Evolutionary conservation across 1,140 invertebrate genomes (phyloP).

Genomic region (Magallana angulata): DNA sequence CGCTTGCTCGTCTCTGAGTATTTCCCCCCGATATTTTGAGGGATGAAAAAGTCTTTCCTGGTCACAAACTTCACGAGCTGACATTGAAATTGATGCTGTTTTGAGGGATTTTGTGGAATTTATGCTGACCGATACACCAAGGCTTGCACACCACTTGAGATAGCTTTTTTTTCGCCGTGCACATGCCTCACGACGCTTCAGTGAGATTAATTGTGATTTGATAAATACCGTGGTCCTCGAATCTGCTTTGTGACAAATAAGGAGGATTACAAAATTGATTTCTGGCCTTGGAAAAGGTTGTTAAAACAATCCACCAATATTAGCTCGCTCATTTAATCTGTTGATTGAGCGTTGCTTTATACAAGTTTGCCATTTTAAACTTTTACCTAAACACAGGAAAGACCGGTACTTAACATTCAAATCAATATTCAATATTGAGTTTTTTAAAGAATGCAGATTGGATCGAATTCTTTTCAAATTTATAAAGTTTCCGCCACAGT

Average conservation of each 20-base stretch:
- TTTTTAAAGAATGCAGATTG: constrained; percentile 21
- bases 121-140: no score
- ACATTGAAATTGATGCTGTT: no score
- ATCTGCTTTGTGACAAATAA: not conserved
- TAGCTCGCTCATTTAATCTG: constrained; percentile 33
- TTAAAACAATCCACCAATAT: constrained; percentile 32
- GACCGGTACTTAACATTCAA: constrained; percentile 9
- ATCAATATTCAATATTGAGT: constrained; percentile 29
- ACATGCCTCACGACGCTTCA: not conserved
- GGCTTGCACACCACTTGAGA: no score
- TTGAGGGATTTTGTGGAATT: no score
- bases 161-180: not conserved
- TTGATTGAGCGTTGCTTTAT: constrained; percentile 16
- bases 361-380: constrained; percentile 14
- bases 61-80: no score
- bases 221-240: not conserved
- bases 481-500: not conserved
- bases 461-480: constrained; percentile 29
- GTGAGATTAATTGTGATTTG: not conserved
- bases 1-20: no score
- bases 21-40: no score
- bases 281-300: constrained; percentile 21
- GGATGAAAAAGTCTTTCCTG: no score
- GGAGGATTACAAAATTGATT: constrained; percentile 29
- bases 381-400: constrained; percentile 24